phyloP scores from a whole-genome alignment of 2,888 invertebrate genomes.

The Hoplodrina ambigua region DNA sequence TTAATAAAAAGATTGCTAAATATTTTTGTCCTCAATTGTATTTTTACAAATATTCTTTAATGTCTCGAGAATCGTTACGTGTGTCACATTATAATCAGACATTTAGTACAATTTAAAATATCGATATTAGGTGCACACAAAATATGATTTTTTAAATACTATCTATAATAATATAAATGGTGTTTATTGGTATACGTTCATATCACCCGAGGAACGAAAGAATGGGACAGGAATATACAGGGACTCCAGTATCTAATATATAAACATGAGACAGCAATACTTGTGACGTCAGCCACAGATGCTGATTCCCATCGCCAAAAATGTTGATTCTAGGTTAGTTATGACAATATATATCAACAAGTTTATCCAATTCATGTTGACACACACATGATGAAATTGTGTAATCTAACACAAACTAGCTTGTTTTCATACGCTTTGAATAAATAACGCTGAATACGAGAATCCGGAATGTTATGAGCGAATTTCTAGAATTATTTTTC shows the following conservation, averaged over 20 bases:
- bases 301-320: background rate
- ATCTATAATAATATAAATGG: constrained; percentile 36
- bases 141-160: constrained; percentile 42
- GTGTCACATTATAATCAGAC: constrained; percentile 58
- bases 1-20: background rate
- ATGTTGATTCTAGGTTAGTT: background rate
- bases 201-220: constrained; percentile 17
- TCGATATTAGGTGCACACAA: constrained; percentile 59
- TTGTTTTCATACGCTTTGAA: background rate
- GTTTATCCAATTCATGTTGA: too few species aligned
- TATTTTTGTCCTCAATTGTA: background rate
- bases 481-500: constrained; percentile 8
- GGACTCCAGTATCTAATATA: background rate
- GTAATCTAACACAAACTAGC: background rate
- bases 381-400: too few species aligned
- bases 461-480: background rate
- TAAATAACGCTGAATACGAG: constrained; percentile 4
- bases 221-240: constrained; percentile 29
- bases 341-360: background rate
- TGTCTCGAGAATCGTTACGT: constrained; percentile 31
- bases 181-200: constrained; percentile 51
- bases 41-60: constrained; percentile 11
- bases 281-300: constrained; percentile 15
- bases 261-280: constrained; percentile 2
- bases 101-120: constrained; percentile 59